phyloP scores from a whole-genome alignment of 2,888 invertebrate genomes.

The Zhuqinia jingwanae region DNA sequence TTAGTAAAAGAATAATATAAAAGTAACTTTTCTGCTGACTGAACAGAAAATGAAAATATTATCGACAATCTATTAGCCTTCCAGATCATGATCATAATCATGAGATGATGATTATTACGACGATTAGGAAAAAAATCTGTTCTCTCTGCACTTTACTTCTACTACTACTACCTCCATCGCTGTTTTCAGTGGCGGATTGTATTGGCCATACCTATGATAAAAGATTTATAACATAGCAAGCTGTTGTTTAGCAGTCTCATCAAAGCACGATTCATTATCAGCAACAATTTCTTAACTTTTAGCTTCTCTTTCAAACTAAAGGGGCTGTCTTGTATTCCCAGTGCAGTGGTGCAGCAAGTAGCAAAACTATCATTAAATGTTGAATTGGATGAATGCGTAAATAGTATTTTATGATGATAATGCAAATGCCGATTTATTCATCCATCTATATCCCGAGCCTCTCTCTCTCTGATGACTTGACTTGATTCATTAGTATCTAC shows the following conservation, averaged over 20 bases:
- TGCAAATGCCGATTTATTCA: conserved; percentile 22
- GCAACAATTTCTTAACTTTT: no score
- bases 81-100: conserved; percentile 23
- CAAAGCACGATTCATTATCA: conserved; percentile 48
- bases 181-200: neutral
- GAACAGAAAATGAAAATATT: conserved; percentile 24
- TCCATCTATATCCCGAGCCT: no score
- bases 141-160: neutral
- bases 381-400: no score
- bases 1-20: neutral
- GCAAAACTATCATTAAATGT: no score
- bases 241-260: conserved; percentile 39
- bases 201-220: neutral
- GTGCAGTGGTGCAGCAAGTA: no score
- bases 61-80: conserved; percentile 45
- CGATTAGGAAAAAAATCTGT: conserved; percentile 1
- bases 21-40: neutral
- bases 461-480: neutral
- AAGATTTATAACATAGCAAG: conserved; percentile 6
- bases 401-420: neutral
- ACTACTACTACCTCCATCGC: neutral
- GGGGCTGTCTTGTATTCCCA: no score
- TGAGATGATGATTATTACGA: neutral
- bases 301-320: no score
- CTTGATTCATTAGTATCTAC: conserved; percentile 21